Evolutionary conservation across 2,797 vertebrate species (phyloP), one percentile per base, ranked within the genome.

Genomic region (Sebastes taczanowskii): DNA sequence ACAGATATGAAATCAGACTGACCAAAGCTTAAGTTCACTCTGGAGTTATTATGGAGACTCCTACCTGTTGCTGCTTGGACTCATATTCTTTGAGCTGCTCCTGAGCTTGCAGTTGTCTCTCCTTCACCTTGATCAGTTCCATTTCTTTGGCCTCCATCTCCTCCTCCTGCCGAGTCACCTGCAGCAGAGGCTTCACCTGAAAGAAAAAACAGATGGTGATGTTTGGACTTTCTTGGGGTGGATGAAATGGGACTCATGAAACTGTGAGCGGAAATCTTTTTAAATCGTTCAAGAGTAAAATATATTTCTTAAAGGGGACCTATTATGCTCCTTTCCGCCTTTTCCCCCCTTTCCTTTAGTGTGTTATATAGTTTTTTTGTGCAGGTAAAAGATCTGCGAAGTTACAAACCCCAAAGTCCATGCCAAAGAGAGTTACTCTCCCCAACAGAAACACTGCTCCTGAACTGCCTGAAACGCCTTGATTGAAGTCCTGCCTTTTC

Each of bases 141-240:
- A 97, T 97, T 23, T 99, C 98, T 87, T 98, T 99, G 67, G 97
- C 97, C 85, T 96, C 87, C 96, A 99, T 97, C 91, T 98, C 99
- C 83, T 99, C 98, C 80, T 99, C 99, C 94, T 98, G 97, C 18
- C 98, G 95, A 84, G 96, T 97, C 64, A 99, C 97, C 86, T 99
- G 97, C 67, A 99, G 95, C 86, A 99, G 95, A 0, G 99, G 99
- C 86, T 99, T 99, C 88, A 99, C 98, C 98, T 99, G 38, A 2
- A 67, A 5, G 14, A 29, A 23, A 30, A 20, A 64, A n/a, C 18
- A 67, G 5, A 67, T 7, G 2, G 4, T 20, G 46, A 55, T 7
- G 2, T 42, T 32, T 70, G 22, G 66, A 27, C 35, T 59, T 23
- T 30, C 5, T 32, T 46, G 4, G 60, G 30, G 6, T 30, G 23